Evolutionary conservation across 2,888 invertebrate genomes (phyloP).

Genomic region (Drosophila paranaensis): DNA sequence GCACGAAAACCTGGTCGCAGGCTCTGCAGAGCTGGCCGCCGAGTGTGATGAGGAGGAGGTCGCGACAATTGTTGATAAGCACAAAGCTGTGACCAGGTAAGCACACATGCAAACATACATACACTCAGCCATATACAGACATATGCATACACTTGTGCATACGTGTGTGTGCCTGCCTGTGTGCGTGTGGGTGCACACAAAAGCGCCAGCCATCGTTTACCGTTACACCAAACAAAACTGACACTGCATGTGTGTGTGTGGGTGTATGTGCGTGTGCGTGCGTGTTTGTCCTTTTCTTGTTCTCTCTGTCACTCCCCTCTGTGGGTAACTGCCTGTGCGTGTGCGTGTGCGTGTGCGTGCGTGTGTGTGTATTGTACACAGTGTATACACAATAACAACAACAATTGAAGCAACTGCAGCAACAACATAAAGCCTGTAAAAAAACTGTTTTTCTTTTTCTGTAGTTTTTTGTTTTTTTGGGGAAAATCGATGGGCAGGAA

Average conservation of each 20-base stretch:
- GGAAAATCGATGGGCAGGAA: conserved; percentile 75
- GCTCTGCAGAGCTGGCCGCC: conserved; percentile 46
- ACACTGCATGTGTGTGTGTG: conserved; percentile 35
- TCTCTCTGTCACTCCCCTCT: conserved; percentile 14
- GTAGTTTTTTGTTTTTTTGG: conserved; percentile 42
- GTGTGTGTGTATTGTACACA: conserved; percentile 39
- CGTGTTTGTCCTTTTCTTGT: conserved; percentile 44
- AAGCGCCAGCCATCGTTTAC: conserved; percentile 49
- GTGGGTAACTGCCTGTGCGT: conserved; percentile 15
- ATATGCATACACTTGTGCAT: conserved; percentile 20
- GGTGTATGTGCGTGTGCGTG: conserved; percentile 30
- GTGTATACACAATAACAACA: conserved; percentile 66
- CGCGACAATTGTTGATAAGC: conserved; percentile 64
- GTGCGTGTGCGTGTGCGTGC: conserved; percentile 27
- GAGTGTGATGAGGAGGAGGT: conserved; percentile 57
- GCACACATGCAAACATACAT: conserved; percentile 8
- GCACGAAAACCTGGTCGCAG: conserved; percentile 37
- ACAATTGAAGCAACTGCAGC: conserved; percentile 52
- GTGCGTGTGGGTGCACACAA: conserved; percentile 27
- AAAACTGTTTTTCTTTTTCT: conserved; percentile 16
- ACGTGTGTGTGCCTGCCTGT: conserved; percentile 7
- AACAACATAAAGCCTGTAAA: conserved; percentile 36
- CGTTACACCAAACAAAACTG: conserved; percentile 67
- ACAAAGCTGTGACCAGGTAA: conserved; percentile 64
- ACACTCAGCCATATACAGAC: conserved; percentile 4